These are phyloP conservation scores for Ornithoptera alexandrae DNA, from an alignment of 2,888 invertebrate species.

Conservation along the genomic window DNA sequence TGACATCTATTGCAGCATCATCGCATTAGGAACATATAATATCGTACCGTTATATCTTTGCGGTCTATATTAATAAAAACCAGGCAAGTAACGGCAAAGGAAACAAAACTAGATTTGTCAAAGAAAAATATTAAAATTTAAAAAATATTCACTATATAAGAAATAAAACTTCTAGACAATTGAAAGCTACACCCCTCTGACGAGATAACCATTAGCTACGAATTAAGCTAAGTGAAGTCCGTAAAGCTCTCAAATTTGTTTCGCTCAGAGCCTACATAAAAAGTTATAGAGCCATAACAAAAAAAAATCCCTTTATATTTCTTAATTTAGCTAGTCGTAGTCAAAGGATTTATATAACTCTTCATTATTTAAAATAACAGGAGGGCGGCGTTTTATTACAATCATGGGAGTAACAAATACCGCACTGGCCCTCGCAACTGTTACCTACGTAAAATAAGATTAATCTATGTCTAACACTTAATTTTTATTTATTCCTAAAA, in stretches of 20 bases:
- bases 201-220: too few relatives aligned
- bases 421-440: constrained; percentile 35
- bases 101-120: too few relatives aligned
- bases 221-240: not conserved
- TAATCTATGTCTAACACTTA: constrained; percentile 36
- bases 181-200: too few relatives aligned
- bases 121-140: too few relatives aligned
- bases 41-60: too few relatives aligned
- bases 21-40: too few relatives aligned
- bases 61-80: too few relatives aligned
- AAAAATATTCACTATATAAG: too few relatives aligned
- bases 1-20: too few relatives aligned
- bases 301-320: not conserved
- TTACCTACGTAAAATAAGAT: constrained; percentile 39
- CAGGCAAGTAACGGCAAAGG: too few relatives aligned
- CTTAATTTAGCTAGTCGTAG: constrained; percentile 2
- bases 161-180: too few relatives aligned
- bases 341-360: constrained; percentile 30
- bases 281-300: not conserved
- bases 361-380: constrained; percentile 33
- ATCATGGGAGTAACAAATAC: constrained; percentile 43
- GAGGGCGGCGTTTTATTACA: constrained; percentile 38
- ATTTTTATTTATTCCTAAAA: constrained; percentile 6
- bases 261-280: constrained; percentile 1
- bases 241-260: too few relatives aligned